Evolutionary conservation across 2,888 invertebrate genomes (phyloP).

Genomic region (Cephus runcator): DNA sequence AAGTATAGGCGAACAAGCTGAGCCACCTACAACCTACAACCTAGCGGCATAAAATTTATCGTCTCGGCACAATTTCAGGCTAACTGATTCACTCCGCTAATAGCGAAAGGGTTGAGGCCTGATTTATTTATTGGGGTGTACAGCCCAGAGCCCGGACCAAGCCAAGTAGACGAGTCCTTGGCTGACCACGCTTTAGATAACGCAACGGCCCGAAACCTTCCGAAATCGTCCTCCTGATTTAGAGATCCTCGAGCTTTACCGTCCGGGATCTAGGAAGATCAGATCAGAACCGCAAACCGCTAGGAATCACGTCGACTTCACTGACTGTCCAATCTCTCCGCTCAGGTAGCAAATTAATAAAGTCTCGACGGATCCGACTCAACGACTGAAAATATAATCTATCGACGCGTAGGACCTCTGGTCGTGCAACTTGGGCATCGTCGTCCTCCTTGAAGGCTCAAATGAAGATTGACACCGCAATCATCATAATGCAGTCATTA

Average conservation of each 20-base stretch:
- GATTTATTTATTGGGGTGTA: slow-evolving; percentile 50
- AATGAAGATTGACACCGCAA: slow-evolving; percentile 57
- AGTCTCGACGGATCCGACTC: background rate
- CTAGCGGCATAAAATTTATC: slow-evolving; percentile 55
- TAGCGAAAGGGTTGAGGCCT: slow-evolving; percentile 48
- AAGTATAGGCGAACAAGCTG: slow-evolving; percentile 26
- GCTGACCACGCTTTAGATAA: slow-evolving; percentile 21
- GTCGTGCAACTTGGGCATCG: background rate
- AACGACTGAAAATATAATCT: background rate
- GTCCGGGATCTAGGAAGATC: background rate
- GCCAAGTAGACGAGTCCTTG: slow-evolving; percentile 25
- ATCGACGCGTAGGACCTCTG: background rate
- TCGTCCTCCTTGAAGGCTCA: slow-evolving; percentile 38
- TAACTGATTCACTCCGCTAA: slow-evolving; percentile 58
- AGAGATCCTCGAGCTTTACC: background rate
- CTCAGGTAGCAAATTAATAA: background rate
- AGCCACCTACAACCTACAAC: slow-evolving; percentile 35
- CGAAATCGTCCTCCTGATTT: slow-evolving; percentile 2
- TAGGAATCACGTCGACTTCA: background rate
- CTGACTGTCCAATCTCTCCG: background rate
- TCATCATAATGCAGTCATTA: slow-evolving; percentile 56
- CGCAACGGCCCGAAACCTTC: slow-evolving; percentile 12
- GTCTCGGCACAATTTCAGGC: slow-evolving; percentile 52
- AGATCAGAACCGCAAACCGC: background rate
- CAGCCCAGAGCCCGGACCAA: background rate